phyloP scores from a whole-genome alignment of 2,113 vertebrate species.

The Ictalurus punctatus region DNA sequence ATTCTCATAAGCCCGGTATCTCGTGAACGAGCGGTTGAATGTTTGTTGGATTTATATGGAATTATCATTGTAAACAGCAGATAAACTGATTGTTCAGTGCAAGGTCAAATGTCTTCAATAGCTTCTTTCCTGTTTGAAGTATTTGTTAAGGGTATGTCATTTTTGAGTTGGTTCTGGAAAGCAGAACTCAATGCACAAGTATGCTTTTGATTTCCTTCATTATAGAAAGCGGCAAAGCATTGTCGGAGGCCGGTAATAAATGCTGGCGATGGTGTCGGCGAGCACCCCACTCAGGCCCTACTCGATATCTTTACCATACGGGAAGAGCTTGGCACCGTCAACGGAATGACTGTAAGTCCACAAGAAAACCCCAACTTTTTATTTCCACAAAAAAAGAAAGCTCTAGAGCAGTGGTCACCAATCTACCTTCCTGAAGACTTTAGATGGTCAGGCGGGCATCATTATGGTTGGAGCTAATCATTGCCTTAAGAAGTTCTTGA shows the following conservation, averaged over 20 bases:
- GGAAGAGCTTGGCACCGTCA: conserved; percentile 97
- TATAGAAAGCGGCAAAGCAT: conserved; percentile 84
- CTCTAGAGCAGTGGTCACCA: neutral
- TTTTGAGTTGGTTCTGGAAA: neutral
- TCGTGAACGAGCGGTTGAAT: neutral
- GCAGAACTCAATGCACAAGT: neutral
- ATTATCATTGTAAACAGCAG: neutral
- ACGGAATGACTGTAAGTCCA: conserved; percentile 91
- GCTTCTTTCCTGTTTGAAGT: neutral
- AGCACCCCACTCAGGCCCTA: conserved; percentile 93
- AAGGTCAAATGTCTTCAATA: neutral
- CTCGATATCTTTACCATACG: conserved; percentile 97
- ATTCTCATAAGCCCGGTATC: neutral
- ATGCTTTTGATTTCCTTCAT: neutral
- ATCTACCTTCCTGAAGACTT: too few relatives aligned
- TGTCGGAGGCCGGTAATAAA: conserved; percentile 95
- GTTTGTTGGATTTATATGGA: neutral
- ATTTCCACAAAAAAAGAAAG: neutral
- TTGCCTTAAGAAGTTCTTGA: too few relatives aligned
- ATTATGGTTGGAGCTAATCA: too few relatives aligned
- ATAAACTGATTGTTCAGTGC: neutral
- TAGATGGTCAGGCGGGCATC: too few relatives aligned
- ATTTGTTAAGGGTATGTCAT: neutral
- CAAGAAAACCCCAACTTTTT: neutral
- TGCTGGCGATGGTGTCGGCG: conserved; percentile 91